phyloP scores from a whole-genome alignment of 1,140 invertebrate genomes.

The Hyposmocoma kahamanoa region DNA sequence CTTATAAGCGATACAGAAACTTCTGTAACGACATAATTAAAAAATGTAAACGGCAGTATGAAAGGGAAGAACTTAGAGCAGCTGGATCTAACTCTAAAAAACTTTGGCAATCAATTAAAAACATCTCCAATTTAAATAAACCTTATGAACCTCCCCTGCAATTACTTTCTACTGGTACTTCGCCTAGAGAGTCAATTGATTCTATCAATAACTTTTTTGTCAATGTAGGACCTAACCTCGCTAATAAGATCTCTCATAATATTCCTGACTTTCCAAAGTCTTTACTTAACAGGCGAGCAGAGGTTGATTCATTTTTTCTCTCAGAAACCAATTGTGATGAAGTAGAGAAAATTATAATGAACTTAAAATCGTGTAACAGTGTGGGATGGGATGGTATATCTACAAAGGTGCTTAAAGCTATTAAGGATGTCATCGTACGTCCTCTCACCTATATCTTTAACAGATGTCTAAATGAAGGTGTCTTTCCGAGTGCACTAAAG shows the following conservation, averaged over 20 bases:
- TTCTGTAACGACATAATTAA: slow-evolving; percentile 12
- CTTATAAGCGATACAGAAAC: slow-evolving; percentile 11
- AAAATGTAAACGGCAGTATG: slow-evolving; percentile 7
- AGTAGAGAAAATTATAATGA: neutral
- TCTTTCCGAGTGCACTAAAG: slow-evolving; percentile 2
- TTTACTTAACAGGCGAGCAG: neutral
- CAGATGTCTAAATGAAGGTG: neutral
- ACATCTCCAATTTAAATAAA: slow-evolving; percentile 5
- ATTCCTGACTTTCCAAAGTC: neutral
- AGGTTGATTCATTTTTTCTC: neutral
- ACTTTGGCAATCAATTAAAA: slow-evolving; percentile 7
- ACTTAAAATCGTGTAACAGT: slow-evolving; percentile 1
- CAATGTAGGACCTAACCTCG: slow-evolving; percentile 1
- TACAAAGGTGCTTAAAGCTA: neutral
- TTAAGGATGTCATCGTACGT: neutral
- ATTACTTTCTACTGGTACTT: neutral
- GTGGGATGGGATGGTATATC: slow-evolving; percentile 6
- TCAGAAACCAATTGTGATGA: neutral
- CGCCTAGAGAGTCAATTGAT: neutral
- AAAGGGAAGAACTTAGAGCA: neutral
- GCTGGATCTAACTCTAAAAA: slow-evolving; percentile 6
- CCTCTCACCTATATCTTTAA: slow-evolving; percentile 3
- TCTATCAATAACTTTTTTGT: slow-evolving; percentile 8
- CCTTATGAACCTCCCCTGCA: neutral
- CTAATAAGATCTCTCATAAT: neutral